phyloP scores from a whole-genome alignment of 2,113 vertebrate genomes.

The human (Homo sapiens) region GRCh38 chr12:82279501-82280000 shows the following conservation, averaged over 20 bases:
- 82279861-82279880: neutral
- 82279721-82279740: conserved; percentile 2
- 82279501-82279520: neutral
- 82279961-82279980: neutral
- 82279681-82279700: neutral
- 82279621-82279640: neutral
- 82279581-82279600: neutral
- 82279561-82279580: neutral
- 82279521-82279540: neutral
- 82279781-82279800: conserved; percentile 47
- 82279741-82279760: conserved; percentile 33
- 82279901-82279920: neutral
- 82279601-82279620: neutral
- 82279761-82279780: conserved; percentile 33
- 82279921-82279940: neutral
- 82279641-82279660: neutral
- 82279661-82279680: neutral
- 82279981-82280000: neutral
- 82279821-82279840: neutral
- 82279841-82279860: neutral
- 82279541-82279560: neutral
- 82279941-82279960: neutral
- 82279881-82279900: neutral
- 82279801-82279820: conserved; percentile 8
- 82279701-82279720: conserved; percentile 12